Conservation (phyloP, 2,797 vertebrate species). For the Cyprinella venusta region DNA sequence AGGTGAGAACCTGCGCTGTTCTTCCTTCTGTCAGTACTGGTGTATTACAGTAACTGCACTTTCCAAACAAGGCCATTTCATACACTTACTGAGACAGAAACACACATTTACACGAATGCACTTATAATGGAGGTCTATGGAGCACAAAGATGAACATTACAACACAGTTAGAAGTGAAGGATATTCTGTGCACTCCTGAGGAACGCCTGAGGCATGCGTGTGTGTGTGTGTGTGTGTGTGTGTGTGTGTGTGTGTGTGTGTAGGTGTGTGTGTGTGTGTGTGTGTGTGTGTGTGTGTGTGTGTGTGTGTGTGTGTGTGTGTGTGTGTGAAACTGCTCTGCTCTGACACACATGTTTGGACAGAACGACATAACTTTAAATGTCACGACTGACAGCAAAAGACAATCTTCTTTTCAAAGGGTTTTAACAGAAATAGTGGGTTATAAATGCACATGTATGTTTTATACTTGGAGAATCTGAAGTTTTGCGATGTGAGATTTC, state of each 20-base stretch:
- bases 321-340: too few species aligned
- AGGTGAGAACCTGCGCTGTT: constrained; percentile 78
- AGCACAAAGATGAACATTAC: not conserved
- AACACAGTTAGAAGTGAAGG: not conserved
- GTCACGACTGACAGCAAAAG: too few species aligned
- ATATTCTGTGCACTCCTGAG: not conserved
- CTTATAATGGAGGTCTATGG: not conserved
- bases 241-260: too few species aligned
- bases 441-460: not conserved
- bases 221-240: too few species aligned
- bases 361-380: not conserved
- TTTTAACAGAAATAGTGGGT: too few species aligned
- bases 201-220: not conserved
- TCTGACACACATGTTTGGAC: not conserved
- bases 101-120: not conserved
- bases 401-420: too few species aligned
- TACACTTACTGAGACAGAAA: not conserved
- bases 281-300: too few species aligned
- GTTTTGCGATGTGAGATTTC: too few species aligned
- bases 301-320: too few species aligned
- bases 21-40: not conserved
- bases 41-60: not conserved
- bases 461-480: not conserved
- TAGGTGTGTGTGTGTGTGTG: too few species aligned
- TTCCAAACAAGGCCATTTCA: constrained; percentile 37